phyloP scores from a whole-genome alignment of 2,113 vertebrate genomes.

The Cichladusa arquata region DNA sequence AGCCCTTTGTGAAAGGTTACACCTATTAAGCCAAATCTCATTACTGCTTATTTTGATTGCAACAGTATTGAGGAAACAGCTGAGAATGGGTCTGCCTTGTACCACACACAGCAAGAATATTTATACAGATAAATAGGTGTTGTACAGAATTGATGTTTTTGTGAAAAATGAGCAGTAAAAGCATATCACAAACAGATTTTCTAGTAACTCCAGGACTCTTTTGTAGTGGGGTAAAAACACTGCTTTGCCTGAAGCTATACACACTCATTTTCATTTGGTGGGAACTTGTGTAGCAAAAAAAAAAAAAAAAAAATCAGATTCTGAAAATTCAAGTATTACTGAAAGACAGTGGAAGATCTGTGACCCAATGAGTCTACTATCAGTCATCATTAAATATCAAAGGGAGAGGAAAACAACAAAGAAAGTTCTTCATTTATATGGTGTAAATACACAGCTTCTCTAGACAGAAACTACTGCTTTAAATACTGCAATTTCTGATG shows the following conservation, averaged over 20 bases:
- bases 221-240: not conserved
- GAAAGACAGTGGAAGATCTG: not conserved
- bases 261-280: not conserved
- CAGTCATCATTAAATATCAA: not conserved
- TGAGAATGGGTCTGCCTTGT: not conserved
- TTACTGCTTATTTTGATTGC: not conserved
- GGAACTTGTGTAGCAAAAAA: not conserved
- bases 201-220: not conserved
- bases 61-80: not conserved
- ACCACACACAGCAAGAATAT: not conserved
- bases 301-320: not conserved
- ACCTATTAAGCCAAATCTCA: not conserved
- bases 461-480: not conserved
- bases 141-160: not conserved
- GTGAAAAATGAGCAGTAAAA: not conserved
- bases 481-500: not conserved
- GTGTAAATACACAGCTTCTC: not conserved
- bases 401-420: not conserved
- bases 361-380: not conserved
- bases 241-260: not conserved
- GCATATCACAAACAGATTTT: not conserved
- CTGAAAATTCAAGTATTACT: not conserved
- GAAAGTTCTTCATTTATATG: not conserved
- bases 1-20: not conserved
- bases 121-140: not conserved